Evolutionary conservation across 2,113 vertebrate genomes (phyloP).

Genomic region (Amphiprion percula): DNA sequence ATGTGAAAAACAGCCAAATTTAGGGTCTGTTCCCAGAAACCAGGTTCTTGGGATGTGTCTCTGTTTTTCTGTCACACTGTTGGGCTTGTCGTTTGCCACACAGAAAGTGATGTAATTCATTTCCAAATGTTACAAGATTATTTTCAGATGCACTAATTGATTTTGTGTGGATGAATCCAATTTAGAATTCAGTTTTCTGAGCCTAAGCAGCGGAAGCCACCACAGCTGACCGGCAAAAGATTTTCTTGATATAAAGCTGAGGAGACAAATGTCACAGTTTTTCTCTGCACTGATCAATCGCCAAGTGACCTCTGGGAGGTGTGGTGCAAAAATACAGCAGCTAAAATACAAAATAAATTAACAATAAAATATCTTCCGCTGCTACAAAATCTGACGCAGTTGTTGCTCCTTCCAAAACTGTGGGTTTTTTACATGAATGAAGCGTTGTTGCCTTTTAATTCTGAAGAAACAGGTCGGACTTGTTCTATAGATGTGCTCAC

Average conservation of each 20-base stretch:
- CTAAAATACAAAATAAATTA: not conserved
- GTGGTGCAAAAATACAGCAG: not conserved
- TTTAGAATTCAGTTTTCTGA: constrained; percentile 3
- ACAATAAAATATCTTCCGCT: not conserved
- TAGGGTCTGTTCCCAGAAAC: constrained; percentile 2
- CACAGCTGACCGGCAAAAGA: not conserved
- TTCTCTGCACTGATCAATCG: not conserved
- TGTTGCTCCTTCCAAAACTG: not conserved
- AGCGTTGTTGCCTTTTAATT: not conserved
- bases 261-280: constrained; percentile 23
- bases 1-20: not conserved
- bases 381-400: not conserved
- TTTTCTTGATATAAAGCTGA: constrained; percentile 26
- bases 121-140: constrained; percentile 17
- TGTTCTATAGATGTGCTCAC: not conserved
- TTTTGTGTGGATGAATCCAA: constrained; percentile 17
- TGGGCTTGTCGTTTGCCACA: not conserved
- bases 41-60: not conserved
- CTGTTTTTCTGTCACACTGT: not conserved
- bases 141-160: constrained; percentile 12
- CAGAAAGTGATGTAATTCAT: not conserved
- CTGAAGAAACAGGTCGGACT: not conserved
- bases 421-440: not conserved
- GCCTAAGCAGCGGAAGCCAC: not conserved
- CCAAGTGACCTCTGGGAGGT: not conserved